Base-by-base conservation (phyloP, 1,140 invertebrate genomes). In the Leptinotarsa undecemlineata region DNA sequence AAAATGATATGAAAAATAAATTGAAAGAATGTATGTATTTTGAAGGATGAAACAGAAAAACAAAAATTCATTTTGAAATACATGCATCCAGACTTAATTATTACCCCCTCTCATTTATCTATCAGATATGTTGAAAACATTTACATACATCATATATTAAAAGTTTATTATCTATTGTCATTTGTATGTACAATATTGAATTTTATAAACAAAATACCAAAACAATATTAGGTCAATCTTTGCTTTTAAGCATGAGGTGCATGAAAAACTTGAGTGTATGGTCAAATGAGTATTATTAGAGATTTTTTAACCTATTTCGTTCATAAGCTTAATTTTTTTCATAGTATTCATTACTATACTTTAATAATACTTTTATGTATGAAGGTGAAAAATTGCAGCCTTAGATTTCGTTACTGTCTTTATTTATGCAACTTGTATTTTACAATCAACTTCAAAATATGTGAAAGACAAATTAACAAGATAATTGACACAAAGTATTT, bases 221-320 rank as follows among this genome's bases (percentile, higher is more conserved):
- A 57, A 57, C 20, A 20, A 63, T 48, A 70, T 80, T 67, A 75
- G 80, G 70, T 81, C 76, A 77, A 74, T 77, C 74, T 75, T 19
- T 64, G 74, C 77, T 80, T 76, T 62, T 63, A 68, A 75, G 80
- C 80, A 81, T 78, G 78, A 64, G 51, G 61, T 74, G 80, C 80
- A 81, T 77, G 80, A 69, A 78, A 76, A 73, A 74, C 74, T 71
- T 74, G 77, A 74, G 76, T 77, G 78, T 71, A 48, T 74, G 77
- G 48, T 23, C 21, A 48, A 70, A 70, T 5, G 14, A 70, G 68
- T 48, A 70, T 70, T 70, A 70, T 26, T 60, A 21, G 20, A 48
- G 33, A 8, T 15, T 33, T n/a, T 48, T 14, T 48, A 4, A 68
- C 20, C 20, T 8, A 1, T 33, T 42, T 66, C 26, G 15, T 20